Conservation (phyloP, 1,140 invertebrate genomes). For the Neomicropteryx cornuta region DNA sequence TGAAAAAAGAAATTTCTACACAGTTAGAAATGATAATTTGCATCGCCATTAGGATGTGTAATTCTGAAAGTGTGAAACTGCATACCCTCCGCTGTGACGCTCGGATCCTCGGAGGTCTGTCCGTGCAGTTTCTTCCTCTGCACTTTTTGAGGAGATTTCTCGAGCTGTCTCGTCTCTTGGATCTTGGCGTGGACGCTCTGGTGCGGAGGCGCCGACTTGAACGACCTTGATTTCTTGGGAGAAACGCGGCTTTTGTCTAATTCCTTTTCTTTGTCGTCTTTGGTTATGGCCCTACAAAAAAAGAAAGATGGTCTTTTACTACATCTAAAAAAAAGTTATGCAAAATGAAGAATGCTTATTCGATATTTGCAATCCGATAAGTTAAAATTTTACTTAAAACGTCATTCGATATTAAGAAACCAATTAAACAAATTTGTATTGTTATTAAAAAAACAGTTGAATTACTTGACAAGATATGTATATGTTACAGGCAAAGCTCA, state of each 20-base stretch:
- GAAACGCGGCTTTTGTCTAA: constrained; percentile 53
- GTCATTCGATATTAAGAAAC: too few species aligned
- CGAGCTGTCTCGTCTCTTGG: constrained; percentile 33
- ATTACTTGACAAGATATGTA: too few species aligned
- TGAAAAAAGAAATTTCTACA: too few species aligned
- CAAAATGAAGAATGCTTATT: too few species aligned
- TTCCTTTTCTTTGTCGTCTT: constrained; percentile 80
- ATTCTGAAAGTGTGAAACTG: too few species aligned
- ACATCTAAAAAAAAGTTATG: constrained; percentile 9
- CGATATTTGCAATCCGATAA: too few species aligned
- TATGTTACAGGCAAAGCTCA: too few species aligned
- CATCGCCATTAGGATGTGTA: too few species aligned
- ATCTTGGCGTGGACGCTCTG: constrained; percentile 40
- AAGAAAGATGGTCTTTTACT: constrained; percentile 5
- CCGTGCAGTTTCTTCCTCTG: constrained; percentile 39
- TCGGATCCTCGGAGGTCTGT: constrained; percentile 33
- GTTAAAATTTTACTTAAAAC: too few species aligned
- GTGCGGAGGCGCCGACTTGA: constrained; percentile 35
- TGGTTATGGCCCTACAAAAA: constrained; percentile 56
- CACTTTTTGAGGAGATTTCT: constrained; percentile 34
- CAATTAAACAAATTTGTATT: too few species aligned
- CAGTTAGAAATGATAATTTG: too few species aligned
- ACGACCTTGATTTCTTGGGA: constrained; percentile 48
- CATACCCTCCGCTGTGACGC: constrained; percentile 30
- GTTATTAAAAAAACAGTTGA: too few species aligned